Percentiles rank a stretch among this genome's conserved stretches.
These are phyloP conservation scores for Drosophila athabasca DNA, from an alignment of 1,140 invertebrate species.

Conservation along the genomic window DNA sequence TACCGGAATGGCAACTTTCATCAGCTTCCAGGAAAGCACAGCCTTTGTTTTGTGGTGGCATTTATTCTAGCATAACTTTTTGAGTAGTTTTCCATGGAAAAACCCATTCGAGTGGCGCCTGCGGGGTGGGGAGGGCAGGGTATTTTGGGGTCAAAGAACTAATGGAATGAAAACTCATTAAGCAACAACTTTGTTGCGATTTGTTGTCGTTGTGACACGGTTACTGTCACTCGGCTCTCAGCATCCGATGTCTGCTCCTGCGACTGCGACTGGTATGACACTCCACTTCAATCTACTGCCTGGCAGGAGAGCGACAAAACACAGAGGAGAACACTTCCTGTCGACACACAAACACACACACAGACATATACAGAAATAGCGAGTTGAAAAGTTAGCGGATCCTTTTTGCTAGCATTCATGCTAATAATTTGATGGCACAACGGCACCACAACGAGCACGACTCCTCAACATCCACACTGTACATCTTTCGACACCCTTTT, in stretches of 20 bases:
- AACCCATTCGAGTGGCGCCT: not conserved
- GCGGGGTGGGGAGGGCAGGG: no score
- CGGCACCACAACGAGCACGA: constrained; percentile 11
- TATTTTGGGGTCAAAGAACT: constrained; percentile 40
- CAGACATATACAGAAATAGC: constrained; percentile 3
- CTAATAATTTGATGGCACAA: constrained; percentile 78
- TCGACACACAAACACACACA: constrained; percentile 31
- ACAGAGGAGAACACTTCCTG: constrained; percentile 50
- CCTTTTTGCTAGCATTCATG: constrained; percentile 73
- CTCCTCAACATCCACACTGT: constrained; percentile 42
- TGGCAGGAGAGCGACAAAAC: not conserved
- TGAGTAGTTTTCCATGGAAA: not conserved
- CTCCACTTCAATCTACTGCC: constrained; percentile 17
- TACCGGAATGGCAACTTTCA: no score
- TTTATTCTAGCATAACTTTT: no score
- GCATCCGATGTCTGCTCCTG: constrained; percentile 61
- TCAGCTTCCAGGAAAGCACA: no score
- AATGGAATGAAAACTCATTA: constrained; percentile 63
- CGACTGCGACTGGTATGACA: constrained; percentile 3
- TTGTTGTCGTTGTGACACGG: constrained; percentile 32
- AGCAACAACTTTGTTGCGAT: constrained; percentile 55
- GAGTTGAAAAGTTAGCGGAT: constrained; percentile 41
- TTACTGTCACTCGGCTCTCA: constrained; percentile 13
- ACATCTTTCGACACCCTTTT: no score
- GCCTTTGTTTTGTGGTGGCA: no score